Conservation (phyloP, 2,797 vertebrate species). For the Tarsius wallacei region DNA sequence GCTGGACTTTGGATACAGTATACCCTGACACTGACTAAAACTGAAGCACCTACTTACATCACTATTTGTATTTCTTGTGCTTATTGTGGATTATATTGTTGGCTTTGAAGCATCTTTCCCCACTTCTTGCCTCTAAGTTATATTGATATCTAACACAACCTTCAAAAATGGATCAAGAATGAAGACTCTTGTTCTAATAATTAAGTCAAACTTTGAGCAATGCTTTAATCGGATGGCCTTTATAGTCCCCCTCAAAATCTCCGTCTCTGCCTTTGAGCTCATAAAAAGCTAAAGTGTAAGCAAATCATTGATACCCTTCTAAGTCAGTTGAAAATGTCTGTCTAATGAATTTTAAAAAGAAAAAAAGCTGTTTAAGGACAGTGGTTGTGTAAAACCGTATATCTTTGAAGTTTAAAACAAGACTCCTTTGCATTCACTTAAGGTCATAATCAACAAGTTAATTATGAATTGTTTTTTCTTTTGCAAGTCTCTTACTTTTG, state of each 20-base stretch:
- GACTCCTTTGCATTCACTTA: neutral
- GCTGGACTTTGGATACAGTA: neutral
- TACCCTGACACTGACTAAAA: too few species aligned
- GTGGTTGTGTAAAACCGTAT: neutral
- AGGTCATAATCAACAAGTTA: neutral
- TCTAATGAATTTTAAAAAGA: neutral
- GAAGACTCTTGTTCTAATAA: neutral
- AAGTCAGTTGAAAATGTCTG: neutral
- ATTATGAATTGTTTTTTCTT: neutral
- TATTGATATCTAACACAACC: neutral
- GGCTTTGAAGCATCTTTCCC: neutral
- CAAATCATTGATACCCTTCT: neutral
- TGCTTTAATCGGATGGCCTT: neutral
- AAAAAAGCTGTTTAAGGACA: neutral
- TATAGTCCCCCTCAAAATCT: neutral
- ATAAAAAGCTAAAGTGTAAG: neutral
- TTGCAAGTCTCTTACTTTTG: neutral
- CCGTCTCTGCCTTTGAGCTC: neutral
- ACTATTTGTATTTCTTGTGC: neutral
- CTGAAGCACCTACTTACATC: accelerated
- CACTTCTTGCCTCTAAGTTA: neutral
- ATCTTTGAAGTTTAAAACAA: neutral
- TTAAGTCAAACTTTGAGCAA: neutral
- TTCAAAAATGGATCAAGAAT: neutral
- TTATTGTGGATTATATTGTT: neutral